A percentile compares a stretch with the other conserved stretches of the same genome.
phyloP scores from a whole-genome alignment of 2,113 vertebrate species.

The Ciconia stormi region DNA sequence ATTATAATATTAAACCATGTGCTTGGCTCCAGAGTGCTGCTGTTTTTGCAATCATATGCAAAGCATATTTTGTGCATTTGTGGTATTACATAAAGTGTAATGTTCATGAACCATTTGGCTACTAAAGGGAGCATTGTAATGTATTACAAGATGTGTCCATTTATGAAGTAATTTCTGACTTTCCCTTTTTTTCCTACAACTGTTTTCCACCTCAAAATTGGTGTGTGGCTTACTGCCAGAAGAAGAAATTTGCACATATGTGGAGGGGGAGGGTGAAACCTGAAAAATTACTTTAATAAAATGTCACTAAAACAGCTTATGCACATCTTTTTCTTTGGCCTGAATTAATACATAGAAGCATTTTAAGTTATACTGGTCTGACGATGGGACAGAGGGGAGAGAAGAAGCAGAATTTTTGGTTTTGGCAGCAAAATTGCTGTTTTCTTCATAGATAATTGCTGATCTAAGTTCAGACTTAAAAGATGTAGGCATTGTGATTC shows the following conservation, averaged over 20 bases:
- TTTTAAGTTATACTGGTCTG: background rate
- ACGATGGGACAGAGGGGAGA: background rate
- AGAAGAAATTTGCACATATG: background rate
- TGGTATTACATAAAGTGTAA: background rate
- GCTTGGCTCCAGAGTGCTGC: slow-evolving; percentile 30
- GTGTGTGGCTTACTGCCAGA: slow-evolving; percentile 20
- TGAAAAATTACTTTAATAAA: slow-evolving; percentile 57
- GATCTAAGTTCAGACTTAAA: background rate
- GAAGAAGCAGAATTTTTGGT: background rate
- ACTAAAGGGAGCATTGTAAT: slow-evolving; percentile 7
- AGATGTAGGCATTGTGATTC: background rate
- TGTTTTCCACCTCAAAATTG: slow-evolving; percentile 14
- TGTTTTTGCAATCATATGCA: slow-evolving; percentile 25
- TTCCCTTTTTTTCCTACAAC: background rate
- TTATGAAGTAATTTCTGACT: slow-evolving; percentile 17
- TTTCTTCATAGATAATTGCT: background rate
- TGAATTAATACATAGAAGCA: background rate
- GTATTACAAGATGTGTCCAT: background rate
- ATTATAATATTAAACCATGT: slow-evolving; percentile 57
- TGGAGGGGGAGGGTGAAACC: background rate
- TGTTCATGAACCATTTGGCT: background rate
- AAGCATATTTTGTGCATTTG: slow-evolving; percentile 56
- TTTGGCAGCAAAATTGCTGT: background rate
- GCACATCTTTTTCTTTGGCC: background rate
- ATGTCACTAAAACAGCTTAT: slow-evolving; percentile 5